Evolutionary conservation across 2,888 invertebrate genomes (phyloP).

Genomic region (Capitulum mitella): DNA sequence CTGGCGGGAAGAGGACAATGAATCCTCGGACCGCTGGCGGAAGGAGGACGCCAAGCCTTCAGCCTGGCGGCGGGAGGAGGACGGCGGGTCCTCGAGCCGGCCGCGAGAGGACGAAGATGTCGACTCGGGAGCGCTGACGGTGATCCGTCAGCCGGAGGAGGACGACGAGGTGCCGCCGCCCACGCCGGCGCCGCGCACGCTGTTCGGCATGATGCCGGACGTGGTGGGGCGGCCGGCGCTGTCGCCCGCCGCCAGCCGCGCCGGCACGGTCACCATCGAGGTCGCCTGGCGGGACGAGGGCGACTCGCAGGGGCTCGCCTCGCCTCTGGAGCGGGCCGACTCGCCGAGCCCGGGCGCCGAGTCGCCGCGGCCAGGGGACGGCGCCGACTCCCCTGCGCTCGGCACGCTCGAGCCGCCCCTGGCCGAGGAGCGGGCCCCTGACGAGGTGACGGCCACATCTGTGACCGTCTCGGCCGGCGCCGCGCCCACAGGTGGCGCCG

Average conservation of each 20-base stretch:
- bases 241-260: neutral
- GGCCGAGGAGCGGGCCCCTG: neutral
- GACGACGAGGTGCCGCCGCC: neutral
- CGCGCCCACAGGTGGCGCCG: neutral
- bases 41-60: no score
- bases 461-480: neutral
- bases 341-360: neutral
- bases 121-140: neutral
- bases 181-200: neutral
- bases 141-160: neutral
- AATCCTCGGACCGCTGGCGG: no score
- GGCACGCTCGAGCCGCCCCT: neutral
- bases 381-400: neutral
- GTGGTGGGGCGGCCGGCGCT: neutral
- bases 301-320: neutral
- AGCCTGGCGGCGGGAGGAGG: no score
- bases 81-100: neutral
- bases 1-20: no score
- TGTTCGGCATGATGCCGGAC: constrained; percentile 10
- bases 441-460: neutral
- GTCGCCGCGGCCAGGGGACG: neutral
- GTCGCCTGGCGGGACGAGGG: neutral
- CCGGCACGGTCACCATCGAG: neutral
- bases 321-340: neutral
- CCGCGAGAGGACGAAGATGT: neutral